A percentile compares a stretch with the other conserved stretches of the same genome.
Conservation (phyloP, 2,797 vertebrate genomes). For the Coreius guichenoti region DNA sequence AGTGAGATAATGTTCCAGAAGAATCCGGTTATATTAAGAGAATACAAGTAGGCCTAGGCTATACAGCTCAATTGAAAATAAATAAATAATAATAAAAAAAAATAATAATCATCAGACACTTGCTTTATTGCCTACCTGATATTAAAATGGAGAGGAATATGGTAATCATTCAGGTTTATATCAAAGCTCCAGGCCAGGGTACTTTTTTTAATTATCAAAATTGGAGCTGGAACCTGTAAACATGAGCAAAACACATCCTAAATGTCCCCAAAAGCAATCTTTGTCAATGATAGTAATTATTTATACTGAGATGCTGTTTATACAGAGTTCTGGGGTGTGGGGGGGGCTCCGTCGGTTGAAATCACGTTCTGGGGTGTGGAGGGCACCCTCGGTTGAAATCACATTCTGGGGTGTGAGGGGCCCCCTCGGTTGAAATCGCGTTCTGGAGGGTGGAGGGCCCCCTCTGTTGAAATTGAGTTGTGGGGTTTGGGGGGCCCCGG, state of each 20-base stretch:
- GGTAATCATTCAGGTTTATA: background rate
- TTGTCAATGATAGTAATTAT: background rate
- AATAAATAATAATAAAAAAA: accelerated
- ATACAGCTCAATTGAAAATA: background rate
- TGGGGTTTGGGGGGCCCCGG: no score
- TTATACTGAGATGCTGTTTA: background rate
- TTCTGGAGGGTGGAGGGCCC: no score
- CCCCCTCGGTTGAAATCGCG: no score
- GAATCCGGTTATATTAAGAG: background rate
- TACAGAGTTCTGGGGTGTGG: no score
- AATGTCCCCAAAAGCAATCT: background rate
- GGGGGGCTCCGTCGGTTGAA: no score
- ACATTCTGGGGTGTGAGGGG: no score
- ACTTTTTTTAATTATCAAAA: background rate
- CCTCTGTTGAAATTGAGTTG: no score
- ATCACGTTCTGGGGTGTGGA: no score
- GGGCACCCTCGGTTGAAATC: no score
- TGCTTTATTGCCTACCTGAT: background rate
- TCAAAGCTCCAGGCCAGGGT: background rate
- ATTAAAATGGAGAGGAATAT: background rate
- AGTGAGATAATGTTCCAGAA: background rate
- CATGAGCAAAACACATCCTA: background rate
- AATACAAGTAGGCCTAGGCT: background rate
- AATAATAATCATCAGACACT: background rate
- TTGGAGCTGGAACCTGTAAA: background rate